A percentile compares a stretch with the other conserved stretches of the same genome.
These are phyloP conservation scores for Cichladusa arquata DNA, from an alignment of 2,113 vertebrate species.

Conservation along the genomic window DNA sequence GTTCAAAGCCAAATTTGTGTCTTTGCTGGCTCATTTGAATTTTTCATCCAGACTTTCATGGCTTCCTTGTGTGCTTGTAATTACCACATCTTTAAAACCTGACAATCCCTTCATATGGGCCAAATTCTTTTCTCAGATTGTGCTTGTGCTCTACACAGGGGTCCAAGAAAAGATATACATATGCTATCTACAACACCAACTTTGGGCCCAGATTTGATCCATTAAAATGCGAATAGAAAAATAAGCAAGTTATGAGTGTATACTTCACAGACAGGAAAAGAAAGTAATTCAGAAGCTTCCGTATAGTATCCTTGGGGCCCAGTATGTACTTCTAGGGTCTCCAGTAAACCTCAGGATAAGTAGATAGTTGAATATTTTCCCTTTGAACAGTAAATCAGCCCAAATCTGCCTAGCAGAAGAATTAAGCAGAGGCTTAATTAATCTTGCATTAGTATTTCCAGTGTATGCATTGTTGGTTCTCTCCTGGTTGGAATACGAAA, in stretches of 20 bases:
- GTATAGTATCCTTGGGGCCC: not conserved
- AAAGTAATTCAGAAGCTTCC: slow-evolving; percentile 10
- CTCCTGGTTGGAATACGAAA: not conserved
- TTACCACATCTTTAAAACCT: slow-evolving; percentile 68
- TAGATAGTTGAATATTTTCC: slow-evolving; percentile 1
- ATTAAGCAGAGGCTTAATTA: slow-evolving; percentile 39
- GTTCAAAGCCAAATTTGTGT: slow-evolving; percentile 71
- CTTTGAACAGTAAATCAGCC: slow-evolving; percentile 43
- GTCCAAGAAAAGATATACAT: slow-evolving; percentile 59
- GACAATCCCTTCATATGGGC: slow-evolving; percentile 61
- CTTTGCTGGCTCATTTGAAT: slow-evolving; percentile 66
- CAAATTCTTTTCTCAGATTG: slow-evolving; percentile 55
- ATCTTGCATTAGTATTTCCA: slow-evolving; percentile 30
- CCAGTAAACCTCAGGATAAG: not conserved
- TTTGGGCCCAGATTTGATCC: slow-evolving; percentile 47
- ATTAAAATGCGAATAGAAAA: slow-evolving; percentile 35
- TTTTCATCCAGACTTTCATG: slow-evolving; percentile 60
- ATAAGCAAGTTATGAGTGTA: not conserved
- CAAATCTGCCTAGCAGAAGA: slow-evolving; percentile 46
- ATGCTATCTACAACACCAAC: slow-evolving; percentile 42
- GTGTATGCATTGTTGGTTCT: not conserved
- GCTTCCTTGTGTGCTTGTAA: slow-evolving; percentile 64
- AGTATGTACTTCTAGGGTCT: not conserved
- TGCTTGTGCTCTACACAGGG: slow-evolving; percentile 21
- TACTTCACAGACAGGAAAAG: not conserved